Evolutionary conservation across 2,113 vertebrate species (phyloP), one percentile per base, ranked within the genome.

Genomic region (Dermatemys mawii): DNA sequence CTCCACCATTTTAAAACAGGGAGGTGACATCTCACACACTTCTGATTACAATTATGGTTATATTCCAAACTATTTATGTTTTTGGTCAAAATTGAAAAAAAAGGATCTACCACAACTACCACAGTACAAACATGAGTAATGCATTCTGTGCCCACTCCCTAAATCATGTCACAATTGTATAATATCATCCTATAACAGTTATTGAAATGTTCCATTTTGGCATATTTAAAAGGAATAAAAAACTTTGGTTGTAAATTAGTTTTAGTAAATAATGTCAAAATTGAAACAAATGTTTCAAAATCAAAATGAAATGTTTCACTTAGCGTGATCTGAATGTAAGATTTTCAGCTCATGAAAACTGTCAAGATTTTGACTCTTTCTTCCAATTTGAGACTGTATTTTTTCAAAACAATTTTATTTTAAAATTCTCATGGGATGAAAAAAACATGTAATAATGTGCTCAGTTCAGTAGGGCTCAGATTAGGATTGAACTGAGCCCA

Each of bases 201-300:
- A 3, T 27, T 93, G 73, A 51, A 54, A 86, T 90, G 78, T 78
- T 5, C 41, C 70, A 82, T 11, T 17, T 76, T 29, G 5, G 48
- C 1, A 38, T 55, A n/a, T 51, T 2, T 2, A 41, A 87, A 80
- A 38, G 1, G 41, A 48, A 16, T 16, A 21, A 2, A 26, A 44
- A 14, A 0, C 3, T 1, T 86, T 1, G 26, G 38, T 57, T 83
- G 27, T 4, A 70, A 76, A 13, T n/a, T 8, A 49, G 67, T 5
- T 0, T 70, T 73, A 83, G 50, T 93, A 84, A 70, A 87, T 80
- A 32, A 11, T 1, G 21, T 79, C 53, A 54, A 22, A 54, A 54
- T 54, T 54, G 21, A 54, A 54, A 54, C 53, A 54, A 26, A 54
- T 54, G 53, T 54, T 54, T 54, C 22, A 54, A 54, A 54, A 54